Evolutionary conservation across 2,797 vertebrate genomes (phyloP), one percentile per base, ranked within the genome.

Genomic region (Semotilus atromaculatus): DNA sequence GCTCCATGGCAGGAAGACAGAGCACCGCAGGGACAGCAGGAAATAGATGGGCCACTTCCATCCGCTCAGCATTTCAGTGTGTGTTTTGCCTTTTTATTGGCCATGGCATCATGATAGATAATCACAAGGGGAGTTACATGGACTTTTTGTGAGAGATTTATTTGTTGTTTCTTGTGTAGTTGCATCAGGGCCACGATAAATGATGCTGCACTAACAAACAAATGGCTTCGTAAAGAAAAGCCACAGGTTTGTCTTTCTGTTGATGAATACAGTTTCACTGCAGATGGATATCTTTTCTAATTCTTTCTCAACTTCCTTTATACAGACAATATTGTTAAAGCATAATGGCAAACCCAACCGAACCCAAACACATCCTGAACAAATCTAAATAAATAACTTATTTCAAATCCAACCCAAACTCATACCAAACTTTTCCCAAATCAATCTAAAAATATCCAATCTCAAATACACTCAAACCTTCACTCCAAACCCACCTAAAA

Each of bases 1-100:
- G 18, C 18, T 40, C 21, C 26, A 45, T 76, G 72, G 93, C 91
- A 91, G 90, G 89, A 95, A 95, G 93, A 93, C 93, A 90, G 93
- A 94, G 94, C 85, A 90, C 90, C 90, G 88, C 85, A 58, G 89
- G 78, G 82, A 86, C 60, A 60, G 31, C 80, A 45, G 72, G 81
- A 86, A 83, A 86, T 66, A 86, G 85, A 88, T 86, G 86, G 67
- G 73, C 81, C 75, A 78, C 85, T 86, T 88, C 36, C 80, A 77
- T 14, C 64, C 43, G 68, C 34, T 55, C 70, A 19, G 81, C 84
- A 80, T 82, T 58, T 60, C 58, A 66, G 62, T 29, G 45, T 80
- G 81, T 80, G 81, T 78, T 85, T 80, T 79, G 78, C 75, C 60
- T 71, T 85, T 86, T 85, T 85, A 81, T 83, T 70, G 83, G 83